Percentiles rank a stretch among this genome's conserved stretches.
Evolutionary conservation across 2,113 vertebrate species (phyloP).

Genomic region (Progne subis): DNA sequence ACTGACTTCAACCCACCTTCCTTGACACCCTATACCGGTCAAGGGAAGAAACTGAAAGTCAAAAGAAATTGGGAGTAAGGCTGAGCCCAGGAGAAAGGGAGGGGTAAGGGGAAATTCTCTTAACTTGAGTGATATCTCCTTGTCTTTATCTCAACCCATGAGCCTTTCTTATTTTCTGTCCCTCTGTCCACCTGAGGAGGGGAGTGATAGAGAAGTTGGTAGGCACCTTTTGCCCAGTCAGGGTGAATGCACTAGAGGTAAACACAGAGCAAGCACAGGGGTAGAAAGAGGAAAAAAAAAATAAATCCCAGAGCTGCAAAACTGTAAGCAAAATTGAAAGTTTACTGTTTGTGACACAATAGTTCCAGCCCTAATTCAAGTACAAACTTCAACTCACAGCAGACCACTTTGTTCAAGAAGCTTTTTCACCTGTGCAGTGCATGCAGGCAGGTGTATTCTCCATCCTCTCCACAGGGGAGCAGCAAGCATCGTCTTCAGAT

Average conservation of each 20-base stretch:
- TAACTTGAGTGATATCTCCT: background rate
- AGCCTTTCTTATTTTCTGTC: background rate
- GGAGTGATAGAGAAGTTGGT: background rate
- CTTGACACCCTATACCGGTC: rapidly evolving
- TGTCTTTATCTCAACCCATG: background rate
- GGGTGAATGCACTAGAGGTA: background rate
- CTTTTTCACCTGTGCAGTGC: background rate
- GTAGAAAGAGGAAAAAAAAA: background rate
- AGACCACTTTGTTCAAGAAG: background rate
- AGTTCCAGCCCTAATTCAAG: background rate
- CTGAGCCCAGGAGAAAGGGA: background rate
- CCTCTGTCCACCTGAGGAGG: background rate
- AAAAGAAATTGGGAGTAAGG: background rate
- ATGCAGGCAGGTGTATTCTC: background rate
- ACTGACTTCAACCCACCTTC: background rate
- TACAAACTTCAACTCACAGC: background rate
- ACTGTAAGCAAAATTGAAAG: background rate
- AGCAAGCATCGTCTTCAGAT: background rate
- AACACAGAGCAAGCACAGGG: background rate
- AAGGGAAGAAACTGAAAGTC: background rate
- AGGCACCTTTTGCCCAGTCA: background rate
- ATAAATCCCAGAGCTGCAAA: background rate
- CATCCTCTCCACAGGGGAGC: background rate
- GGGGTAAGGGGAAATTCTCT: background rate
- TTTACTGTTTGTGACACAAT: background rate